phyloP scores from a whole-genome alignment of 2,888 invertebrate species.

The Drosophila suboccidentalis region DNA sequence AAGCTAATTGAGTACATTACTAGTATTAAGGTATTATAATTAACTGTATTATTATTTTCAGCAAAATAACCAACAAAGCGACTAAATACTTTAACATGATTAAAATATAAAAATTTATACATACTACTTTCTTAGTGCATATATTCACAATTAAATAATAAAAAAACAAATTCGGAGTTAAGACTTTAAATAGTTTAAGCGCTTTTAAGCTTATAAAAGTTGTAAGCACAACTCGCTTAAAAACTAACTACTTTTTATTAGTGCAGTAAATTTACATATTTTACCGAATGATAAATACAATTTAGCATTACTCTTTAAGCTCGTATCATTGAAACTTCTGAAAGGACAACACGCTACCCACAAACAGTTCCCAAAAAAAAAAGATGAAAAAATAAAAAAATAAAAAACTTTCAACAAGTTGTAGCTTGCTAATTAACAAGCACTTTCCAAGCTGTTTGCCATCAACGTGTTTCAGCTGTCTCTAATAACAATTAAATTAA shows the following conservation, averaged over 20 bases:
- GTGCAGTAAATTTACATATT: background rate
- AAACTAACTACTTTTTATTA: background rate
- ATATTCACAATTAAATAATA: no score
- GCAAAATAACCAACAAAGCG: background rate
- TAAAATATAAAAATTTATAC: no score
- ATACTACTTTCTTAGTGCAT: no score
- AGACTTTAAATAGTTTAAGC: background rate
- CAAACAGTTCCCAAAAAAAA: background rate
- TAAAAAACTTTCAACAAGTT: constrained; percentile 47
- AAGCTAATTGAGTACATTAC: background rate
- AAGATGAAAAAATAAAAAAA: background rate
- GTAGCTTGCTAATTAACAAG: constrained; percentile 69
- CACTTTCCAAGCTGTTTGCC: constrained; percentile 50
- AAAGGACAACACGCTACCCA: constrained; percentile 2
- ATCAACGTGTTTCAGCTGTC: constrained; percentile 48
- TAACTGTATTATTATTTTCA: background rate
- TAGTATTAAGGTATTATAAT: background rate
- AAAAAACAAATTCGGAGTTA: background rate
- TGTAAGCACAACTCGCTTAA: background rate
- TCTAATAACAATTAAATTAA: constrained; percentile 76
- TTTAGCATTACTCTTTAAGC: background rate
- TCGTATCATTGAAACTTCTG: background rate
- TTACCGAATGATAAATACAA: background rate
- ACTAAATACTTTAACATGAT: no score
- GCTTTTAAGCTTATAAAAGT: background rate